These are phyloP conservation scores for Phymorhynchus buccinoides DNA, from an alignment of 1,140 invertebrate genomes.

Conservation along the genomic window DNA sequence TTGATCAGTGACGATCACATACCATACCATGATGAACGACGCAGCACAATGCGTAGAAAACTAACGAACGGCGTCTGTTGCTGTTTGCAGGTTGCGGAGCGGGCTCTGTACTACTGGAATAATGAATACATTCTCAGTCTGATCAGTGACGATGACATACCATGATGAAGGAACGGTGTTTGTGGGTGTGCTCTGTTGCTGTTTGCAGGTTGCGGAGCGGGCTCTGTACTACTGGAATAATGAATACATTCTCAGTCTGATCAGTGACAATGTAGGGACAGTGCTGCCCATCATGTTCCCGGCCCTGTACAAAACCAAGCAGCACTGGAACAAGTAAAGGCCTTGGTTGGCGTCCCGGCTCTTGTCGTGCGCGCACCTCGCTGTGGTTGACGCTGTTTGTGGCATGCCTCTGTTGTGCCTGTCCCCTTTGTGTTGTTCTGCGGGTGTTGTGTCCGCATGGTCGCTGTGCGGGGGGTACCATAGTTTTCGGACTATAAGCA, in stretches of 20 bases:
- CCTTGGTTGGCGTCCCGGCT: not conserved
- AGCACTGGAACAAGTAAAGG: conserved; percentile 97
- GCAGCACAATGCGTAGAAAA: no score
- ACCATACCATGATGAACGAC: no score
- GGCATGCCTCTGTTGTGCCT: conserved; percentile 5
- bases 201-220: conserved; percentile 75
- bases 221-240: conserved; percentile 78
- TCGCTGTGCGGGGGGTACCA: no score
- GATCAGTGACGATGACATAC: conserved; percentile 76
- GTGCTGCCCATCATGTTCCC: conserved; percentile 89
- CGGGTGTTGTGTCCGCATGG: no score
- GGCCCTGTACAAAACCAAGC: conserved; percentile 94
- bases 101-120: conserved; percentile 77
- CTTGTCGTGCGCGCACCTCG: not conserved
- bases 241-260: conserved; percentile 76
- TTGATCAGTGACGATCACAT: not conserved
- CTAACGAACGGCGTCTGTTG: no score
- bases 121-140: conserved; percentile 77
- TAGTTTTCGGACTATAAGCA: no score
- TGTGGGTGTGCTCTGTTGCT: conserved; percentile 5
- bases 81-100: conserved; percentile 74
- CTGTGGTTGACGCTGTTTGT: not conserved
- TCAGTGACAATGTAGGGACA: conserved; percentile 73
- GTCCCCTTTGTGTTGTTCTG: not conserved
- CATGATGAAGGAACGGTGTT: no score